Base-by-base conservation (phyloP, 1,140 invertebrate species). In the Pseudomyrmex pallidus region DNA sequence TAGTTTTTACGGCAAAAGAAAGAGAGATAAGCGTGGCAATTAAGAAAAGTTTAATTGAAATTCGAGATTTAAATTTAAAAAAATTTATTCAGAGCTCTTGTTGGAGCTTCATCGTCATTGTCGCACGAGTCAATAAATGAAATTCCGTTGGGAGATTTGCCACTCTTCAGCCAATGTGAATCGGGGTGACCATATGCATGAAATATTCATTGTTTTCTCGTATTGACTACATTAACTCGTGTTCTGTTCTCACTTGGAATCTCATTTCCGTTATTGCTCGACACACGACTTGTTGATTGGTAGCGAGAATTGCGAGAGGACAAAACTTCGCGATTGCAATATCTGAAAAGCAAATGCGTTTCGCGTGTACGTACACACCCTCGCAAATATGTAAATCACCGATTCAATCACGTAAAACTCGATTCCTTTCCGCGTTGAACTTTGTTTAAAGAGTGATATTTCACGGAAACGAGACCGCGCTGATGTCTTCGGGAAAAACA, bases 41-140 rank as follows among this genome's bases (percentile, higher is more conserved):
- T 74, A 62, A n/a, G 44, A 44, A 74, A 74, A 74, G 57, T 74
- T 74, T 62, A 74, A 74, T 74, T 44, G 72, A 74, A 73, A 61
- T 74, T 61, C 57, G 57, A 62, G 59, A 74, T 74, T 74, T 25
- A 25, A 62, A 74, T 74, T 74, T 48, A 48, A 68, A 64, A 64
- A 72, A 56, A 70, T 25, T 72, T 72, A 56, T 13, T n/a, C 67
- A 35, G 35, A 35, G 4, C 35, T 35, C 35, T 35, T 25, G 17
- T 44, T 15, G 15, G 22, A 13, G 9, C 15, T 73, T 12, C 35
- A 59, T 46, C 22, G 70, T 59, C 4, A 73, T 22, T 46, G 54
- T 59, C 2, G 17, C 70, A 13, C 17, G n/a, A 61, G 44, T 48
- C 72, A 74, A 74, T 74, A 61, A 72, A 72, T 44, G 68, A 74